phyloP scores from a whole-genome alignment of 2,888 invertebrate species.

The Drosophila fungiperda region DNA sequence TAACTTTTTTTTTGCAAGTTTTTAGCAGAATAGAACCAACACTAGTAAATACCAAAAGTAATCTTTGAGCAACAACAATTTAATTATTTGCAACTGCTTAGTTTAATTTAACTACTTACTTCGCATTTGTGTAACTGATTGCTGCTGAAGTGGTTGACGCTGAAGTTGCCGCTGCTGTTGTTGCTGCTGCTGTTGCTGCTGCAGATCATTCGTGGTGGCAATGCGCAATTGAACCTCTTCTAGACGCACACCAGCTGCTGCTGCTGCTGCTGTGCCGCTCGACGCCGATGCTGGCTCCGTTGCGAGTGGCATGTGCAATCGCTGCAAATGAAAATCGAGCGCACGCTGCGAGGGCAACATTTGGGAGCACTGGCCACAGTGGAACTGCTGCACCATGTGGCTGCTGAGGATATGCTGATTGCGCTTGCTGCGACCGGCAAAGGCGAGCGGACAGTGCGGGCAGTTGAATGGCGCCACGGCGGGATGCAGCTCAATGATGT shows the following conservation, averaged over 20 bases:
- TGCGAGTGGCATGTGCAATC: constrained; percentile 68
- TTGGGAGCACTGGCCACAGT: constrained; percentile 81
- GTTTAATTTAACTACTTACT: constrained; percentile 15
- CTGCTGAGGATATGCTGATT: constrained; percentile 75
- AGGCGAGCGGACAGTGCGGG: constrained; percentile 76
- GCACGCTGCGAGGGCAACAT: constrained; percentile 79
- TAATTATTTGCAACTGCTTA: not conserved
- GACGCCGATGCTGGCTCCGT: not conserved
- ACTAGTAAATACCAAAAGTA: not conserved
- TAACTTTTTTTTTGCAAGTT: not conserved
- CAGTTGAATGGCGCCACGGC: constrained; percentile 79
- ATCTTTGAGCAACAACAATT: not conserved
- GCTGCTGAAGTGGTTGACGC: constrained; percentile 4
- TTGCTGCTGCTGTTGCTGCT: not conserved
- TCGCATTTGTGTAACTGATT: constrained; percentile 1
- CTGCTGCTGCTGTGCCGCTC: not conserved
- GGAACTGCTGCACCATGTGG: constrained; percentile 77
- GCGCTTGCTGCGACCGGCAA: constrained; percentile 74
- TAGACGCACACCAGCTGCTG: constrained; percentile 12
- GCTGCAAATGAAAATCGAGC: constrained; percentile 79
- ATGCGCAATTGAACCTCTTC: constrained; percentile 29
- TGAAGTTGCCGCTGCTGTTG: not conserved
- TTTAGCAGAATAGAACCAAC: not conserved
- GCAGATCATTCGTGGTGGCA: not conserved
- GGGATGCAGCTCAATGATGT: constrained; percentile 81